Evolutionary conservation across 2,797 vertebrate species (phyloP), one percentile per base, ranked within the genome.

Genomic region (Coendou prehensilis): DNA sequence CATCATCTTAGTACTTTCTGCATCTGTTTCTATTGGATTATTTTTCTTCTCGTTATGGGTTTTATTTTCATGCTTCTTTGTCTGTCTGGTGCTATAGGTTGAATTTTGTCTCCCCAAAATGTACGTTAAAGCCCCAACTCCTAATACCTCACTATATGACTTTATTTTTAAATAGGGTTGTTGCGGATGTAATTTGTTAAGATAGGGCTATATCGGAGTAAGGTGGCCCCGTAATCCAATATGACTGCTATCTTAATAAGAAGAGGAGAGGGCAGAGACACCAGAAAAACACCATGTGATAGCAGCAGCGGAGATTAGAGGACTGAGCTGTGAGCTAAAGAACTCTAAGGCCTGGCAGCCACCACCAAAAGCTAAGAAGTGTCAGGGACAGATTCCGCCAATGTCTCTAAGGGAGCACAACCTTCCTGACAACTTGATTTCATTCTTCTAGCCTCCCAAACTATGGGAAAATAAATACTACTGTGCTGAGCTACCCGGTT

Each of bases 321-420:
- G 4, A 3, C 41, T 13, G 22, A 23, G 10, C 56, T 57, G 9
- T 45, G 37, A 45, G 17, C 8, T 37, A n/a, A 22, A 71, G 41
- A 47, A 5, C 1, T 2, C 5, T 0, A 1, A 57, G 9, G 8
- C 13, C 23, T 20, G 26, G 17, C 1, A 13, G 22, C 22, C 41
- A 10, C 57, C 23, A 37, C 18, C 15, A 41, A 41, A 52, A 54
- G 33, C 63, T n/a, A 10, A 37, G 30, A 37, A 67, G 57, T 2
- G 17, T 10, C 26, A 28, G 54, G 7, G 28, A 61, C 54, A 30
- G 2, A 18, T 45, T 50, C 56, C 33, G 22, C 28, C 14, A 33
- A 37, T 23, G 37, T 52, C 47, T 45, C 8, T 54, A 28, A 84
- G 83, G 17, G 13, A 83, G 3, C 1, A 3, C 1, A 2, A 41